Evolutionary conservation across 1,140 invertebrate genomes (phyloP).

Genomic region (Temnothorax nylanderi): DNA sequence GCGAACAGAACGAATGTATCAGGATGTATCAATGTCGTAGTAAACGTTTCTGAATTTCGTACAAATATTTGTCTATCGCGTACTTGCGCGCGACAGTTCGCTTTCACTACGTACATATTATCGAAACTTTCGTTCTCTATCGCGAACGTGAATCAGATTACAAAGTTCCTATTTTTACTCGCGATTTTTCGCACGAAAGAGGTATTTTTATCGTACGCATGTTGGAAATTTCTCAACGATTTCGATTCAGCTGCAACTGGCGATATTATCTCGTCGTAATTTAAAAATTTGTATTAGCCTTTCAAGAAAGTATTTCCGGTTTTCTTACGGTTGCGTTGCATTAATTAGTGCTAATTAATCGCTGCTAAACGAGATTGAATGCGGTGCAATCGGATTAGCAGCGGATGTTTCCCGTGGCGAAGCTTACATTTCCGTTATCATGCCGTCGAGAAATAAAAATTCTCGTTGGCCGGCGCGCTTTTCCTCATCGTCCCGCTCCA

Average conservation of each 20-base stretch:
- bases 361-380: background rate
- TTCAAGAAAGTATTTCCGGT: background rate
- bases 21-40: background rate
- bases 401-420: background rate
- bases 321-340: background rate
- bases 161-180: background rate
- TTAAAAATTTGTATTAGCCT: background rate
- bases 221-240: background rate
- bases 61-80: background rate
- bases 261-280: background rate
- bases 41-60: constrained; percentile 10
- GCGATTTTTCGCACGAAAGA: background rate
- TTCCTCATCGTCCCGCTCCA: constrained; percentile 38
- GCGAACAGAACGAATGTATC: background rate
- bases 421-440: background rate
- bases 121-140: constrained; percentile 12
- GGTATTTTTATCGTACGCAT: background rate
- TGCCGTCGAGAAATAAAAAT: background rate
- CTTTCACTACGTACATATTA: constrained; percentile 2
- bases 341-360: constrained; percentile 17
- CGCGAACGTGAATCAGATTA: background rate
- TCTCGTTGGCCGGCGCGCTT: background rate
- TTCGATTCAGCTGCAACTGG: background rate
- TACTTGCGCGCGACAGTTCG: background rate
- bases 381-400: background rate